Percentiles rank a stretch among this genome's conserved stretches.
Evolutionary conservation across 2,797 vertebrate species (phyloP).

Genomic region (Pogoniulus pusillus): DNA sequence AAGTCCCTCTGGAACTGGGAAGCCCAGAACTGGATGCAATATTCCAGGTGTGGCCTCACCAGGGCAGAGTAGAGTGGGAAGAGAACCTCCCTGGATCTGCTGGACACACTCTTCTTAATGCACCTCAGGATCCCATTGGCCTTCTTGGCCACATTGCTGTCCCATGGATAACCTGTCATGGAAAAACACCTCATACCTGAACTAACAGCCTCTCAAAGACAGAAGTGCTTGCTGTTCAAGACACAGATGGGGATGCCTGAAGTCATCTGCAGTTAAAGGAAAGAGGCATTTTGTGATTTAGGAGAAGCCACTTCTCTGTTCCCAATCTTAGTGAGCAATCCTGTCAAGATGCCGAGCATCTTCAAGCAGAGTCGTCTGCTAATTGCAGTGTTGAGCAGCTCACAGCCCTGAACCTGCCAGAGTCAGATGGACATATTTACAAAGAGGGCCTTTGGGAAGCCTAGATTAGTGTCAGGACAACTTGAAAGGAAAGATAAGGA

Average conservation of each 20-base stretch:
- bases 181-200: not conserved
- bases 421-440: not conserved
- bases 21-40: no score
- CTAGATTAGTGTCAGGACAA: constrained; percentile 5
- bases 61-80: no score
- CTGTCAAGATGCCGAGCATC: not conserved
- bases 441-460: not conserved
- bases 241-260: not conserved
- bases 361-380: not conserved
- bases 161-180: no score
- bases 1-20: no score
- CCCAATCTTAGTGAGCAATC: not conserved
- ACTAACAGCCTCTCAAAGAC: not conserved
- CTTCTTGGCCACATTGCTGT: no score
- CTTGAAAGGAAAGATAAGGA: constrained; percentile 64
- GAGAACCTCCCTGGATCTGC: no score
- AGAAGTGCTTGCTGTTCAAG: not conserved
- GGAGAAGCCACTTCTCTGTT: not conserved
- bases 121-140: no score
- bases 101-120: no score
- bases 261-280: not conserved
- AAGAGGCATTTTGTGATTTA: not conserved
- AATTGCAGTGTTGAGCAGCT: not conserved
- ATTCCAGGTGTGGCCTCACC: no score
- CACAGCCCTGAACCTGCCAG: not conserved